Conservation (phyloP, 2,888 invertebrate genomes). For the Apeira syringaria region DNA sequence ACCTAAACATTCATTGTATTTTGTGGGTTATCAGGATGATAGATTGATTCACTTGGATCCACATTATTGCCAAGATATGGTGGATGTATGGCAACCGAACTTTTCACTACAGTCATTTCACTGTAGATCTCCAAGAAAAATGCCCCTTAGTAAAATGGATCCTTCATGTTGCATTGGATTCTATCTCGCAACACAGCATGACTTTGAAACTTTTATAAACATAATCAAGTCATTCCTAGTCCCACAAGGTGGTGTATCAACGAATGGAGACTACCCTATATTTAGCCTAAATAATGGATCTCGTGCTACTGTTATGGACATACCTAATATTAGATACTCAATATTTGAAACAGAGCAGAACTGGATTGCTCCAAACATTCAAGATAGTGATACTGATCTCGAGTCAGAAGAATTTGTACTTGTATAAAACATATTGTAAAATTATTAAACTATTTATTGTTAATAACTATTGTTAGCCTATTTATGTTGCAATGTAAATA, state of each 20-base stretch:
- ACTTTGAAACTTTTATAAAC: conserved; percentile 90
- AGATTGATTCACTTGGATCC: conserved; percentile 96
- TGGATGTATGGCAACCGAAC: conserved; percentile 91
- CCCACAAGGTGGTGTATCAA: conserved; percentile 70
- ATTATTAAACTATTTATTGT: conserved; percentile 19
- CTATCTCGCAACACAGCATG: conserved; percentile 89
- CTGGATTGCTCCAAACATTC: conserved; percentile 70
- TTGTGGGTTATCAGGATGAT: conserved; percentile 97
- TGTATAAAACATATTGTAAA: conserved; percentile 48
- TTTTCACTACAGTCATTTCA: conserved; percentile 92
- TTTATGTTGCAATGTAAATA: conserved; percentile 32
- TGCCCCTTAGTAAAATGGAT: conserved; percentile 94
- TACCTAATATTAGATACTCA: conserved; percentile 80
- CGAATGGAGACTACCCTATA: conserved; percentile 89
- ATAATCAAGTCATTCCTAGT: conserved; percentile 84
- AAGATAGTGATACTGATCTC: conserved; percentile 85
- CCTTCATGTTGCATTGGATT: conserved; percentile 96
- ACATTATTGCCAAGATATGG: conserved; percentile 96
- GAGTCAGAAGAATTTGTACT: conserved; percentile 90
- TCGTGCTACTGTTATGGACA: conserved; percentile 83
- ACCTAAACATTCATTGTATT: conserved; percentile 96
- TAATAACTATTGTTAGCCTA: conserved; percentile 24
- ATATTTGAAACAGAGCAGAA: conserved; percentile 81
- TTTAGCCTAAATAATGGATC: conserved; percentile 91
- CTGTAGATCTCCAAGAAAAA: conserved; percentile 93